Conservation (phyloP, 2,797 vertebrate genomes). For the Lepilemur septentrionalis region DNA sequence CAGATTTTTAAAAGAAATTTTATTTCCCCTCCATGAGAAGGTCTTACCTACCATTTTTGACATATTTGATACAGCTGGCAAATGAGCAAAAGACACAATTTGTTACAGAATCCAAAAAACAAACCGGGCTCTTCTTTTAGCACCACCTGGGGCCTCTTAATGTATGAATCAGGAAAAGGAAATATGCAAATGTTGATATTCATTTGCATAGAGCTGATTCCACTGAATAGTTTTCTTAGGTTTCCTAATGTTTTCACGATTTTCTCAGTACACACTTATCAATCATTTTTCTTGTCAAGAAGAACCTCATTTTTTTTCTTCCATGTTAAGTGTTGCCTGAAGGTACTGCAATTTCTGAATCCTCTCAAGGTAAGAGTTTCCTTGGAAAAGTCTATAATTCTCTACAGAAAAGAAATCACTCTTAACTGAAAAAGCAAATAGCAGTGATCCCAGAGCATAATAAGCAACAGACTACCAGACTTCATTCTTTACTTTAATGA, state of each 20-base stretch:
- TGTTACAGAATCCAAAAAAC: slow-evolving; percentile 59
- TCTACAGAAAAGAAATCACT: slow-evolving; percentile 44
- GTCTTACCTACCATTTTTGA: background rate
- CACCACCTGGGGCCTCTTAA: slow-evolving; percentile 72
- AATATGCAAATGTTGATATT: slow-evolving; percentile 65
- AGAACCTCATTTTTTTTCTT: slow-evolving; percentile 12
- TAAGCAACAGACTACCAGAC: slow-evolving; percentile 58
- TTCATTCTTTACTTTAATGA: slow-evolving; percentile 64
- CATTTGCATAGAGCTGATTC: slow-evolving; percentile 72
- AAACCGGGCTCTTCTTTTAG: slow-evolving; percentile 51
- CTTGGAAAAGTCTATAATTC: slow-evolving; percentile 65
- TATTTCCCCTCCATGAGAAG: background rate
- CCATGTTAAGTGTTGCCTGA: slow-evolving; percentile 38
- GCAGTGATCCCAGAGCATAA: slow-evolving; percentile 47
- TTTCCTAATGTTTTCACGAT: slow-evolving; percentile 54
- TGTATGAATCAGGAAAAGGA: slow-evolving; percentile 58
- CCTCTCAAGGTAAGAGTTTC: slow-evolving; percentile 60
- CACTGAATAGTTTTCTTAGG: slow-evolving; percentile 59
- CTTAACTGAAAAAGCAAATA: slow-evolving; percentile 54
- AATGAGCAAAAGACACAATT: slow-evolving; percentile 58
- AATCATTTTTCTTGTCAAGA: slow-evolving; percentile 59
- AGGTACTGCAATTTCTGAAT: slow-evolving; percentile 47
- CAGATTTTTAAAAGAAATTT: background rate
- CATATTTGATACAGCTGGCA: slow-evolving; percentile 53
- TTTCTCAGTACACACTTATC: slow-evolving; percentile 55